Evolutionary conservation across 2,797 vertebrate genomes (phyloP).

Genomic region (Scyliorhinus canicula): DNA sequence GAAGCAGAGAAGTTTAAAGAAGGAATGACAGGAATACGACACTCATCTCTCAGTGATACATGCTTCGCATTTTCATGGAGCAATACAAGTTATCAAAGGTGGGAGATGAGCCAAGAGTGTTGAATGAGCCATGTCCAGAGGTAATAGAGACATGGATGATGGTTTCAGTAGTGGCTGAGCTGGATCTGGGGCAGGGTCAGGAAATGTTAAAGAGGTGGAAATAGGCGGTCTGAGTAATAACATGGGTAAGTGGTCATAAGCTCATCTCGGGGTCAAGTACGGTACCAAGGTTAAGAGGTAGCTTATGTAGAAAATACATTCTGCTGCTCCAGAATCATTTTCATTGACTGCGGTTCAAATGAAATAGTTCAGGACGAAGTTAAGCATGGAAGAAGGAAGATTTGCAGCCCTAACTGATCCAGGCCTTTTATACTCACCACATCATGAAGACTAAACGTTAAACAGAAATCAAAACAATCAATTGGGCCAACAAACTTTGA

Average conservation of each 20-base stretch:
- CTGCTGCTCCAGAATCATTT: background rate
- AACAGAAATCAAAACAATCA: slow-evolving; percentile 6
- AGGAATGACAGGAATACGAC: too few species aligned
- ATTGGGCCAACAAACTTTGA: background rate
- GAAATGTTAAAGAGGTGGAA: background rate
- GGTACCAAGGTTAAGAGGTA: background rate
- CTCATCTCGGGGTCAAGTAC: background rate
- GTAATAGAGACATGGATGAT: background rate
- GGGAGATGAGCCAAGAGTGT: background rate
- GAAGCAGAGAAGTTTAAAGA: background rate
- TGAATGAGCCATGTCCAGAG: background rate
- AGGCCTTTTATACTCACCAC: background rate
- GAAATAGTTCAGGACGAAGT: background rate
- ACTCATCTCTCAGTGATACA: background rate
- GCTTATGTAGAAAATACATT: background rate
- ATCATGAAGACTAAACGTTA: background rate
- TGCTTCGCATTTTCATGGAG: background rate
- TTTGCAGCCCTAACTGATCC: background rate
- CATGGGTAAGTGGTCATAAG: background rate
- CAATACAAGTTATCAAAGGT: background rate
- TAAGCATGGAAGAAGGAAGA: background rate
- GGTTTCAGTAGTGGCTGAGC: background rate
- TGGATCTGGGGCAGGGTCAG: background rate
- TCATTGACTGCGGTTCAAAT: background rate
- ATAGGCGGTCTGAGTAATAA: background rate